These are phyloP conservation scores for Ailurus styani DNA, from an alignment of 2,113 vertebrate genomes.

Conservation along the genomic window DNA sequence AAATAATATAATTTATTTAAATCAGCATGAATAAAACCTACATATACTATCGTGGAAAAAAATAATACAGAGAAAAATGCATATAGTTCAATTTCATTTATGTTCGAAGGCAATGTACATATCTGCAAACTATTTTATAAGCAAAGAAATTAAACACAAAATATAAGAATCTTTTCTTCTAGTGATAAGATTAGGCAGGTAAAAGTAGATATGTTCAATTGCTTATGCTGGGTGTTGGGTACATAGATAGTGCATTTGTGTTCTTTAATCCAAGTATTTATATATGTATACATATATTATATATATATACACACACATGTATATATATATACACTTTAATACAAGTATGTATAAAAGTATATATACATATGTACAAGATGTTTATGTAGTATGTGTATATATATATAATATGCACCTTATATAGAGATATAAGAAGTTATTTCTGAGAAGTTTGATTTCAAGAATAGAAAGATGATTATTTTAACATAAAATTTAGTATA, in stretches of 20 bases:
- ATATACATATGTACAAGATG: not conserved
- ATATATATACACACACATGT: too few relatives aligned
- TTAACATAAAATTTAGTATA: not conserved
- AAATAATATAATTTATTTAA: not conserved
- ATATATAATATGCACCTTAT: not conserved
- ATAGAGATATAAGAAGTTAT: not conserved
- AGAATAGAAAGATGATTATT: not conserved
- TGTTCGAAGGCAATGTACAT: not conserved
- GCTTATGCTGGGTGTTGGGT: not conserved
- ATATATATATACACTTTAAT: too few relatives aligned
- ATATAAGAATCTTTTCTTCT: not conserved
- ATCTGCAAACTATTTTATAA: not conserved
- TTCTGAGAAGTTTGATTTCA: not conserved
- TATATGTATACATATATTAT: too few relatives aligned
- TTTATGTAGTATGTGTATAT: too few relatives aligned
- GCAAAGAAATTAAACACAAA: not conserved
- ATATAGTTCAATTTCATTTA: not conserved
- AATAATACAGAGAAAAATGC: not conserved
- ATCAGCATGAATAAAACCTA: not conserved
- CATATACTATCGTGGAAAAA: not conserved
- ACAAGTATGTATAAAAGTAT: too few relatives aligned
- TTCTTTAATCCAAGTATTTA: not conserved
- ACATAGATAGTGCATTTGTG: not conserved
- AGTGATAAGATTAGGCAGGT: not conserved
- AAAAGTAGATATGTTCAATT: not conserved